These are phyloP conservation scores for Tolypeutes matacus DNA, from an alignment of 2,797 vertebrate genomes.

Conservation along the genomic window DNA sequence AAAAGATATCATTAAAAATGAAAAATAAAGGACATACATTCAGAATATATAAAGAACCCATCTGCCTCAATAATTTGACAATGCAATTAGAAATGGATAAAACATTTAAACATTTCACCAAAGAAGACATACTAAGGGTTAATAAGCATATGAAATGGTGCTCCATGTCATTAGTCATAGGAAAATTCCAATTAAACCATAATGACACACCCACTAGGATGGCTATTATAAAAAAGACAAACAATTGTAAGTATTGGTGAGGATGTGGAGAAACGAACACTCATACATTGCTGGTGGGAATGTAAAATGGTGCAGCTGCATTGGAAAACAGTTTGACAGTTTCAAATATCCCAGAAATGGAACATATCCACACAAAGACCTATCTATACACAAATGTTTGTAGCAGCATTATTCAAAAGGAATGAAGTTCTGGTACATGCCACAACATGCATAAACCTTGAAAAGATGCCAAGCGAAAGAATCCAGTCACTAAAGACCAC, in stretches of 20 bases:
- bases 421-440: not conserved
- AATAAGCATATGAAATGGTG: not conserved
- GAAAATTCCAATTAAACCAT: constrained; percentile 22
- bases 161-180: not conserved
- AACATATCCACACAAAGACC: not conserved
- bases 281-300: not conserved
- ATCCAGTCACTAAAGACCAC: not conserved
- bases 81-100: no score
- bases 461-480: not conserved
- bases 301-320: not conserved
- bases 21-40: no score
- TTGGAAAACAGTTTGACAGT: not conserved
- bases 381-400: no score
- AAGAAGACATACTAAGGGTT: not conserved
- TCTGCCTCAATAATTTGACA: no score
- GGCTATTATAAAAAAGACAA: not conserved
- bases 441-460: not conserved
- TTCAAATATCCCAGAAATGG: constrained; percentile 25
- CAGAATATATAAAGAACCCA: no score
- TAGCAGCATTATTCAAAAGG: not conserved
- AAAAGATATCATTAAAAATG: no score
- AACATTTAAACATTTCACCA: not conserved
- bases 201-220: not conserved
- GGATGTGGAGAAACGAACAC: not conserved
- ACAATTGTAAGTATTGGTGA: not conserved